Evolutionary conservation across 2,797 vertebrate genomes (phyloP).

Genomic region (Gephyroberyx darwinii): DNA sequence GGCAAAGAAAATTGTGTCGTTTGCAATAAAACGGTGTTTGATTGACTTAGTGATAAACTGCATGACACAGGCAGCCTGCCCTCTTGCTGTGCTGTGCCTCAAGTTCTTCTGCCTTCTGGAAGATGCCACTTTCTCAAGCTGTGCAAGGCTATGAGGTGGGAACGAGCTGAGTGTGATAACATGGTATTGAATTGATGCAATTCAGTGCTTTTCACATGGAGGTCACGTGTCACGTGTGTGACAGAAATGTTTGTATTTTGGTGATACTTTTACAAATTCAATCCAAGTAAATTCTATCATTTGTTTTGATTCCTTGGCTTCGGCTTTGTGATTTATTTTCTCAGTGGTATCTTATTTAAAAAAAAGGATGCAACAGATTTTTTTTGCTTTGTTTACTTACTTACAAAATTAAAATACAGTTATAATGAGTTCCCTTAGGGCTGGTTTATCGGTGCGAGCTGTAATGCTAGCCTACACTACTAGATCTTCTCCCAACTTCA

Average conservation of each 20-base stretch:
- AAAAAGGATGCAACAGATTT: background rate
- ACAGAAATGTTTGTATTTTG: background rate
- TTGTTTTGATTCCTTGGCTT: slow-evolving; percentile 1
- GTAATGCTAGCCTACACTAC: background rate
- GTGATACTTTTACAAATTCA: background rate
- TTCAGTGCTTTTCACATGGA: slow-evolving; percentile 4
- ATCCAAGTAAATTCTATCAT: background rate
- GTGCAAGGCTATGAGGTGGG: background rate
- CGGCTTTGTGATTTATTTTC: background rate
- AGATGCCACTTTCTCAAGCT: background rate
- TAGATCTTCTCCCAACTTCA: background rate
- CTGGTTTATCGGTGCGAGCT: background rate
- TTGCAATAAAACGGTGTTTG: too few relatives aligned
- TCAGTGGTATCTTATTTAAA: background rate
- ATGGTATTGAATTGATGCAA: background rate
- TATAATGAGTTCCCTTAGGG: background rate
- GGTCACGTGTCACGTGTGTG: too few relatives aligned
- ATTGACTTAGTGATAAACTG: too few relatives aligned
- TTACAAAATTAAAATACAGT: too few relatives aligned
- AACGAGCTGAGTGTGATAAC: background rate
- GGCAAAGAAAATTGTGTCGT: too few relatives aligned
- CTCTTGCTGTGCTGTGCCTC: too few relatives aligned
- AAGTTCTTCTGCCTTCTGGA: too few relatives aligned
- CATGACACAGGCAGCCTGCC: too few relatives aligned
- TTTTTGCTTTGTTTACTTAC: too few relatives aligned